Conservation (phyloP, 2,113 vertebrate species). For the Toxotes chatareus region DNA sequence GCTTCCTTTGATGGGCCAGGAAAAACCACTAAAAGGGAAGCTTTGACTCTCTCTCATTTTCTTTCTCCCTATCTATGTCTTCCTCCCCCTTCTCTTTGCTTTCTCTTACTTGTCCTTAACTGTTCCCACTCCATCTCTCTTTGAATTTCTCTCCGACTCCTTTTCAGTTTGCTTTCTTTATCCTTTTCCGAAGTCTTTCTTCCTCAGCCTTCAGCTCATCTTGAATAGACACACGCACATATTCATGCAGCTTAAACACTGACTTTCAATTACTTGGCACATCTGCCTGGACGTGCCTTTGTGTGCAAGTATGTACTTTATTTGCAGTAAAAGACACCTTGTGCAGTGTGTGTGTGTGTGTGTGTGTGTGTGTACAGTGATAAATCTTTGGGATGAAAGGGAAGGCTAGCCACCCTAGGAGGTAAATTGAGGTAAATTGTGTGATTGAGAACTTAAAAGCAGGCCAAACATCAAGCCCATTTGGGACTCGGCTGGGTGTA, state of each 20-base stretch:
- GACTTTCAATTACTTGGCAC: slow-evolving; percentile 48
- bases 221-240: slow-evolving; percentile 18
- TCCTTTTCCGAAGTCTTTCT: slow-evolving; percentile 17
- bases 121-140: slow-evolving; percentile 33
- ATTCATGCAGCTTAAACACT: slow-evolving; percentile 30
- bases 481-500: slow-evolving; percentile 49
- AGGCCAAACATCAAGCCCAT: slow-evolving; percentile 69
- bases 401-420: slow-evolving; percentile 39
- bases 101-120: slow-evolving; percentile 52
- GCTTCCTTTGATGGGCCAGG: slow-evolving; percentile 59
- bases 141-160: slow-evolving; percentile 31
- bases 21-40: slow-evolving; percentile 58
- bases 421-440: slow-evolving; percentile 75
- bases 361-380: slow-evolving; percentile 19
- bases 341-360: not conserved
- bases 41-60: slow-evolving; percentile 56
- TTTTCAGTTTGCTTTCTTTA: slow-evolving; percentile 31
- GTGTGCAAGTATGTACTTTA: slow-evolving; percentile 29
- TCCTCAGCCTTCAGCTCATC: slow-evolving; percentile 20
- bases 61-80: slow-evolving; percentile 24
- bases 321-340: slow-evolving; percentile 46
- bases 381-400: slow-evolving; percentile 52
- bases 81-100: slow-evolving; percentile 26
- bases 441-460: slow-evolving; percentile 73
- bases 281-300: slow-evolving; percentile 31